phyloP scores from a whole-genome alignment of 2,888 invertebrate species.

The Platyscelio sp. region DNA sequence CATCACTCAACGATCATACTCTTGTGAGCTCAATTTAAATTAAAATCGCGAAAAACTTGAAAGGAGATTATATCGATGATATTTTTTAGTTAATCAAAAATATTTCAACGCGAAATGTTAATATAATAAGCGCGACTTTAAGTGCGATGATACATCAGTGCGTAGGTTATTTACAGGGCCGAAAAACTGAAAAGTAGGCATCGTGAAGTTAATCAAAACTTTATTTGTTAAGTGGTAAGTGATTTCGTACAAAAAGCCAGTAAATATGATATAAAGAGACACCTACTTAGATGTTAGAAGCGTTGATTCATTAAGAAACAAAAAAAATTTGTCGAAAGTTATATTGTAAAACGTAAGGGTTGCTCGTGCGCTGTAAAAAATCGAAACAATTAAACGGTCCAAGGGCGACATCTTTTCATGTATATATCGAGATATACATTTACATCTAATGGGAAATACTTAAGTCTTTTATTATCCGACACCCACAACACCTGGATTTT shows the following conservation, averaged over 20 bases:
- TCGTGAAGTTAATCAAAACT: conserved; percentile 69
- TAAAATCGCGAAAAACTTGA: conserved; percentile 36
- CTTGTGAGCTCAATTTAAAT: conserved; percentile 79
- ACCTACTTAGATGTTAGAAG: conserved; percentile 58
- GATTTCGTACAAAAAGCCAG: conserved; percentile 64
- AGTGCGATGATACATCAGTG: conserved; percentile 43
- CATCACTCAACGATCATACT: conserved; percentile 69
- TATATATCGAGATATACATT: conserved; percentile 50
- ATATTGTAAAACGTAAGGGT: conserved; percentile 51
- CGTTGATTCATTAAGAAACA: conserved; percentile 50
- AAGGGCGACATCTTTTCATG: conserved; percentile 34
- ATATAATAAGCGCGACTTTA: conserved; percentile 50
- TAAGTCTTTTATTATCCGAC: conserved; percentile 17
- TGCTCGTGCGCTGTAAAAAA: conserved; percentile 61
- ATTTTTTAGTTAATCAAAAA: conserved; percentile 50
- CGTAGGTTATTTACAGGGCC: conserved; percentile 44
- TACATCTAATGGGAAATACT: conserved; percentile 21
- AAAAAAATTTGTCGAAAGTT: conserved; percentile 52
- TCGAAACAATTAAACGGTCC: conserved; percentile 28
- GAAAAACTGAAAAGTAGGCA: conserved; percentile 35
- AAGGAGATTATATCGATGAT: conserved; percentile 58
- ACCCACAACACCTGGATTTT: conserved; percentile 42
- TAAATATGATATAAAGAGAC: conserved; percentile 30
- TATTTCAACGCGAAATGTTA: conserved; percentile 55
- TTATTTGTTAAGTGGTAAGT: conserved; percentile 65